A percentile compares a stretch with the other conserved stretches of the same genome.
Evolutionary conservation across 2,113 vertebrate species (phyloP).

Genomic region (Chloropsis cyanopogon): DNA sequence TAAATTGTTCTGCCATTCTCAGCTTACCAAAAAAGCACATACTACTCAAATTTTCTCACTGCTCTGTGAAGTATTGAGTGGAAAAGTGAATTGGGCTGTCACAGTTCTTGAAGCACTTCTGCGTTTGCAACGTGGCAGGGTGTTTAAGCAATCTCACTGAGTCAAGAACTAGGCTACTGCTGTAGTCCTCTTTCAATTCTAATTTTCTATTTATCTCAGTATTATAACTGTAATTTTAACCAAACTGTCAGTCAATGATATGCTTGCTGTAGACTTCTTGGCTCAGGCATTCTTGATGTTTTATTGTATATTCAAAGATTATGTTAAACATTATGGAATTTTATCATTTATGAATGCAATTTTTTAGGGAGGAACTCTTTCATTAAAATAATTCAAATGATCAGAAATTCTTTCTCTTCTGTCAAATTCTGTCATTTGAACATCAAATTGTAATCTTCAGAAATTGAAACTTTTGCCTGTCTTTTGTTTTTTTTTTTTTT

Average conservation of each 20-base stretch:
- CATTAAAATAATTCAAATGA: neutral
- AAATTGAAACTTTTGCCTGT: neutral
- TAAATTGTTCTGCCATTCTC: neutral
- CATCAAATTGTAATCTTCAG: neutral
- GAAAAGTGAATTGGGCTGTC: slow-evolving; percentile 10
- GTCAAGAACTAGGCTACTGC: neutral
- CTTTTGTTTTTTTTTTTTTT: neutral
- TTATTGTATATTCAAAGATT: neutral
- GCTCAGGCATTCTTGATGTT: neutral
- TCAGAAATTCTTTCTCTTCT: neutral
- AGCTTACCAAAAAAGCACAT: neutral
- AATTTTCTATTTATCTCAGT: neutral
- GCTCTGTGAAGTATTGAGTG: neutral
- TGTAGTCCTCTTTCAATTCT: neutral
- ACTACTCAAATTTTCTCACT: neutral
- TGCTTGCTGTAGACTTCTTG: neutral
- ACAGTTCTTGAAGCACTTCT: neutral
- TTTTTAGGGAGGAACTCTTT: neutral
- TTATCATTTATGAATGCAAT: neutral
- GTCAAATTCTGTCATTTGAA: neutral
- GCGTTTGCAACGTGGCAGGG: neutral
- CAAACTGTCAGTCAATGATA: neutral
- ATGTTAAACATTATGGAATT: neutral
- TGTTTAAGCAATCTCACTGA: neutral
- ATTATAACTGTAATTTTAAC: neutral